phyloP scores from a whole-genome alignment of 64 coral and sea anemone genomes.

The Catalaphyllia jardinei region DNA sequence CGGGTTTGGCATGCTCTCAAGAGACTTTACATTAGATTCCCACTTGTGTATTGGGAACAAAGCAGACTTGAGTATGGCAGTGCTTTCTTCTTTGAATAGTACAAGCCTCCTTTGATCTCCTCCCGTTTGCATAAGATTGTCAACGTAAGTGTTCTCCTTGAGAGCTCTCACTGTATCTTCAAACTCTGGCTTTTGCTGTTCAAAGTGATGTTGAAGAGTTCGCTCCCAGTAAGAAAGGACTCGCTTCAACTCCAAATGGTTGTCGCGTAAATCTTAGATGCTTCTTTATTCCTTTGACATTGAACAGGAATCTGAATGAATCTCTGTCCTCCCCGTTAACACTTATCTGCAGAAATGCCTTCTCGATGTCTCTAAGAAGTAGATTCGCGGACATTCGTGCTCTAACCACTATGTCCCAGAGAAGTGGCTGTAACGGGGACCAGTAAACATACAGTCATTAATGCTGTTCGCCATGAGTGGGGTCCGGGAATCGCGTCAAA shows the following conservation, averaged over 20 bases:
- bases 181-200: background rate
- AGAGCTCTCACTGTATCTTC: background rate
- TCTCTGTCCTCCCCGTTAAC: too few species aligned
- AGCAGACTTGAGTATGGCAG: background rate
- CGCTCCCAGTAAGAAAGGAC: too few species aligned
- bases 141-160: background rate
- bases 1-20: background rate
- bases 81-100: conserved; percentile 5
- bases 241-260: too few species aligned
- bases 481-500: too few species aligned
- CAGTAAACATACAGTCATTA: conserved; percentile 40
- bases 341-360: too few species aligned
- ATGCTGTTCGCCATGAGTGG: background rate
- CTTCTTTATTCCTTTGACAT: background rate
- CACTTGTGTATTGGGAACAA: conserved; percentile 12
- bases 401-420: background rate
- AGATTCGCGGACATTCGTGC: background rate
- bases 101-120: background rate
- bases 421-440: conserved; percentile 5
- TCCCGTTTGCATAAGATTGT: conserved; percentile 11
- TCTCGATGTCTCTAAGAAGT: too few species aligned
- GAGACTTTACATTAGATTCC: background rate
- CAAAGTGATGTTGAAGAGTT: too few species aligned
- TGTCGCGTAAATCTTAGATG: background rate
- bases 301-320: too few species aligned